Percentiles rank a stretch among this genome's conserved stretches.
phyloP scores from a whole-genome alignment of 2,888 invertebrate genomes.

The Cephus pygmeus region DNA sequence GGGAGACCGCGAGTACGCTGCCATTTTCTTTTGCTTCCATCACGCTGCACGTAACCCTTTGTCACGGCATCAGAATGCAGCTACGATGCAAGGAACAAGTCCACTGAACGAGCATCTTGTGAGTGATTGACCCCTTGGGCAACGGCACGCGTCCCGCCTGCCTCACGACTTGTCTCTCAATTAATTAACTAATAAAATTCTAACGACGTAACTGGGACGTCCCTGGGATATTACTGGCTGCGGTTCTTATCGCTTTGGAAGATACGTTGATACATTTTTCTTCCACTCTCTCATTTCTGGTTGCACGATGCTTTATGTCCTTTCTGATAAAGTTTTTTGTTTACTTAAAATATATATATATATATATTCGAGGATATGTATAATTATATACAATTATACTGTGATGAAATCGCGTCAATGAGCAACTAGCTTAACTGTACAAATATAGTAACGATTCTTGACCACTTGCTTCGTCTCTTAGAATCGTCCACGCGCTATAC shows the following conservation, averaged over 20 bases:
- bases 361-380: too few relatives aligned
- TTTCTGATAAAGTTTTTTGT: neutral
- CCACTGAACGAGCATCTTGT: slow-evolving; percentile 22
- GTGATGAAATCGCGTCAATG: neutral
- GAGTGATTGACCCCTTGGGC: slow-evolving; percentile 46
- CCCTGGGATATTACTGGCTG: neutral
- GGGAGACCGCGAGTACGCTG: neutral
- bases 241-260: neutral
- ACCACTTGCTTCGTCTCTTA: neutral
- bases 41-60: neutral
- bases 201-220: slow-evolving; percentile 35
- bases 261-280: neutral
- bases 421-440: neutral
- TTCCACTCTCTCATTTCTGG: neutral
- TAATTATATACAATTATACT: neutral
- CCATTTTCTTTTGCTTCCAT: neutral
- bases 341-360: neutral
- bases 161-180: slow-evolving; percentile 29
- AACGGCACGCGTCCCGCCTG: slow-evolving; percentile 44
- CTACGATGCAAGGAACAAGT: neutral
- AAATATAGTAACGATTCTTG: neutral
- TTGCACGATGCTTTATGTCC: neutral
- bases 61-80: neutral
- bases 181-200: slow-evolving; percentile 58
- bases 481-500: neutral